Evolutionary conservation across 2,113 vertebrate species (phyloP), one percentile per base, ranked within the genome.

Genomic region (Scophthalmus maximus): DNA sequence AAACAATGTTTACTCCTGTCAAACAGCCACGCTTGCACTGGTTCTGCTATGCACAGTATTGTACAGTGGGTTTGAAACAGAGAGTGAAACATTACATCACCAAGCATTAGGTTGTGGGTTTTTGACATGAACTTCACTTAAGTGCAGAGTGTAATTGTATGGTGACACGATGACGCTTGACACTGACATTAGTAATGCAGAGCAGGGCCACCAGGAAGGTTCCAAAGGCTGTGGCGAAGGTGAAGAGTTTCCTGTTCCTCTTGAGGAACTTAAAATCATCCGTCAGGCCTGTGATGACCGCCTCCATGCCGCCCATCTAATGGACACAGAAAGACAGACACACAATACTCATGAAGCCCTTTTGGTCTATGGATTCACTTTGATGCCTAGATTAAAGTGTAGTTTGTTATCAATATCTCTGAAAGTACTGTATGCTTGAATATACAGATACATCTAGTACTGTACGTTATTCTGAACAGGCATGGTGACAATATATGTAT

Each of bases 251-350:
- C 79, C 98, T 94, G 50, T 98, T 95, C 76, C 93, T 94, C 89
- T 97, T 98, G 38, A 99, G 93, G 71, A 98, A 90, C 79, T 95
- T 95, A 79, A 96, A 98, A 85, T 99, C 98, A n/a, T 99, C 98
- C 0, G 96, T 92, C 59, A 99, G 88, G 49, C 98, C 98, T 0
- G 98, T 99, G 92, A 99, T 95, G 73, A 99, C 95, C 0, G 98
- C 98, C 71, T 99, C 98, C 97, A 99, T 99, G 53, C 98, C 98
- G 0, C 98, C 98, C 98, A 99, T 99, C 98, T 99, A 87, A 26
- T 5, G 44, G 50, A 82, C 14, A 72, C 27, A 78, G 47, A 61
- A 22, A 56, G 6, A 68, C 25, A 51, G 4, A 71, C 5, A 52
- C 1, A 8, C 17, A 46, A 2, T 6, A 46, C 17, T 46, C n/a